Evolutionary conservation across 1,140 invertebrate genomes (phyloP).

Genomic region (Hormaphis cornu): DNA sequence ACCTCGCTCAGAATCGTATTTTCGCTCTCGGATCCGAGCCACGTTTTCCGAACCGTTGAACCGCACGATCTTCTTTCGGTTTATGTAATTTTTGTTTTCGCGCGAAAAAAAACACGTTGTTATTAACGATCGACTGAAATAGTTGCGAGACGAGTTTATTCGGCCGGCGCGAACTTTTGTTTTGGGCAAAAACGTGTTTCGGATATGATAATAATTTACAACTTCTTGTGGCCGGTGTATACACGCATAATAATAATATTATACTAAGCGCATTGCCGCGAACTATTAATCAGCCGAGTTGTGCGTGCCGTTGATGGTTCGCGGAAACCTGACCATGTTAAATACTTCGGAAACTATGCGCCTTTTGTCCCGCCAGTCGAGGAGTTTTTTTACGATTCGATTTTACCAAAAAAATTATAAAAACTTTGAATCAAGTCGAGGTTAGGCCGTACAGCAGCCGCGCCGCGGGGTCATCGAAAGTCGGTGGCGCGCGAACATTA

Average conservation of each 20-base stretch:
- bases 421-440: background rate
- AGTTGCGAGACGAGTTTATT: constrained; percentile 16
- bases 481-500: no score
- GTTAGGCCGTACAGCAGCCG: background rate
- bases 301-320: constrained; percentile 28
- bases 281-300: constrained; percentile 15
- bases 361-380: constrained; percentile 2
- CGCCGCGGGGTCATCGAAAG: no score
- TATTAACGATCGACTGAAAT: no score
- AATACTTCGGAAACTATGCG: constrained; percentile 19
- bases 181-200: constrained; percentile 17
- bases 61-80: no score
- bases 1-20: no score
- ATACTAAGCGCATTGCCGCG: background rate
- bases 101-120: no score
- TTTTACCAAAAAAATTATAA: no score
- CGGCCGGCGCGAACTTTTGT: constrained; percentile 1
- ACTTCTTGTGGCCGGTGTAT: background rate
- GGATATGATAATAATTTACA: constrained; percentile 29
- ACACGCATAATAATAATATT: background rate
- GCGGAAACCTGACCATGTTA: constrained; percentile 10
- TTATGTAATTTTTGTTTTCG: no score
- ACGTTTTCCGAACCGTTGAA: no score
- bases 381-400: no score
- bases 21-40: no score